Base-by-base conservation (phyloP, 1,140 invertebrate genomes). In the Copidosoma floridanum region DNA sequence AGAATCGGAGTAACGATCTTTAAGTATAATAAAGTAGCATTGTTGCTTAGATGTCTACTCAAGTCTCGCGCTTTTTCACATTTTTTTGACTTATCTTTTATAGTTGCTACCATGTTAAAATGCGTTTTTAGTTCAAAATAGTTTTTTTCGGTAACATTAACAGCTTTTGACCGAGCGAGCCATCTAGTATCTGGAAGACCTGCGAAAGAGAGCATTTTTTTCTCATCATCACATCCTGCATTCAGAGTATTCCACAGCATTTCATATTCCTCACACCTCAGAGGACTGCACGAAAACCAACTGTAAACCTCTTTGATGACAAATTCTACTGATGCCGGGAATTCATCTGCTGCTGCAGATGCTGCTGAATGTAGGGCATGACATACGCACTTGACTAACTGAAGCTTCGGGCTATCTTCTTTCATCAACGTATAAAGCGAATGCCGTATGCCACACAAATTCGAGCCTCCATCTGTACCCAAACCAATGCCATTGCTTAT, bases 321-420 rank as follows among this genome's bases (percentile, higher is more conserved):
- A 63, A 66, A 71, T 41, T 70, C 66, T 2, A 67, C 51, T 38
- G 43, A 52, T 1, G 68, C 66, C 20, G 68, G 70, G n/a, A 71
- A 35, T 24, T 56, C 63, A n/a, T 68, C 53, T 6, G 62, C 16
- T 3, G 70, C 70, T 23, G 60, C 60, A 0, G 65, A 68, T 20
- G 64, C 57, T 10, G 62, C 60, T 29, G 62, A 64, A 40, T 68
- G 50, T 29, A 71, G 35, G 8, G 64, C 65, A 43, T 70, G 65
- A 27, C 60, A 68, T 1, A 63, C 41, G 24, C 66, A 69, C 46
- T 55, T 62, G 1, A 68, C 48, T 21, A 68, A 35, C 12, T 56
- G 50, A 16, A 68, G 53, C 44, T 65, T 56, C 16, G 52, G 59
- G n/a, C 32, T 37, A 8, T 65, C 48, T 55, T 63, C n/a, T 54